phyloP scores from a whole-genome alignment of 2,113 vertebrate genomes.

The Pluvialis apricaria region DNA sequence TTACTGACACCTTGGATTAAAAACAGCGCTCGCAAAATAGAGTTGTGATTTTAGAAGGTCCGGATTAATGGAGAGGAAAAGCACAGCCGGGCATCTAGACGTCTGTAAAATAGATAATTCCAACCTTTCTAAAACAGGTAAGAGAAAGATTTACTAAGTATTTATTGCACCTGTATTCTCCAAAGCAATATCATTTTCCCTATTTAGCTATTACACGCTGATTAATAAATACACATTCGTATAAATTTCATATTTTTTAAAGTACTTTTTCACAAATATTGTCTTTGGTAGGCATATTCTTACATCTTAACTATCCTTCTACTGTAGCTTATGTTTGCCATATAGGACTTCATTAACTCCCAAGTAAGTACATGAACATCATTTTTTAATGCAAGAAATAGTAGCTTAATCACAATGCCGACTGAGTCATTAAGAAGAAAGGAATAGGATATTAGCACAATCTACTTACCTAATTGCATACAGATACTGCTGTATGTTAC shows the following conservation, averaged over 20 bases:
- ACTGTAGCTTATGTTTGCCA: background rate
- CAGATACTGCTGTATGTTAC: background rate
- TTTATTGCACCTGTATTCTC: background rate
- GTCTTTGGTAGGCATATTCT: background rate
- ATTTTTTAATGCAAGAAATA: background rate
- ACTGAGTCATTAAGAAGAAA: background rate
- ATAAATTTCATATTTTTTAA: background rate
- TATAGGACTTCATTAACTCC: background rate
- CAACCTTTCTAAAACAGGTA: slow-evolving; percentile 54
- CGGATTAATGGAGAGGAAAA: slow-evolving; percentile 24
- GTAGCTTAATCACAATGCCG: background rate
- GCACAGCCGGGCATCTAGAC: background rate
- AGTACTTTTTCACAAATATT: background rate
- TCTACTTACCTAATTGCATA: background rate
- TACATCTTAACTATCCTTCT: background rate
- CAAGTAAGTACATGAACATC: background rate
- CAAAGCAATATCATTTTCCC: background rate
- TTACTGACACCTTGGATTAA: background rate
- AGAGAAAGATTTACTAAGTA: slow-evolving; percentile 12
- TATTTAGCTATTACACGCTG: background rate
- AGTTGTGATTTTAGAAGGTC: background rate
- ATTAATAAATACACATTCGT: background rate
- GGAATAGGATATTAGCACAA: background rate
- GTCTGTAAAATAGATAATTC: background rate
- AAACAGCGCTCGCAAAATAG: background rate